Conservation (phyloP, 2,113 vertebrate genomes). For the Syrmaticus mikado region DNA sequence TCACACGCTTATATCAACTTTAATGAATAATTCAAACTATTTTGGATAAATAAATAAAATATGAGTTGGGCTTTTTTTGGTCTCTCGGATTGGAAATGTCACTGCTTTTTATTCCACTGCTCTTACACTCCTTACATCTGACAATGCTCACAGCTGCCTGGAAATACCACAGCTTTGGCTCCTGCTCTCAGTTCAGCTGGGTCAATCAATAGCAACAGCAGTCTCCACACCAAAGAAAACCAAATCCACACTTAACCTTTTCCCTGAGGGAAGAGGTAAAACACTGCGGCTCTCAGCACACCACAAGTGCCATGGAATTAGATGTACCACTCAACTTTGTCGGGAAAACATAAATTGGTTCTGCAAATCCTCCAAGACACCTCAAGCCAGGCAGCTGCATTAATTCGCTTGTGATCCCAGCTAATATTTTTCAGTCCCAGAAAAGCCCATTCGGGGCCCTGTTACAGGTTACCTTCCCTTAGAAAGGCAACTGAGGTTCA, state of each 20-base stretch:
- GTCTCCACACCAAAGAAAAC: conserved; percentile 1
- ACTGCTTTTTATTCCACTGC: conserved; percentile 50
- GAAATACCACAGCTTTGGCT: conserved; percentile 49
- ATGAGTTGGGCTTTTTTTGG: conserved; percentile 56
- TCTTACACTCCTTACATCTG: conserved; percentile 27
- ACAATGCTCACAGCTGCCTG: conserved; percentile 31
- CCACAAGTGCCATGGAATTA: conserved; percentile 45
- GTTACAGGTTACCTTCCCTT: conserved; percentile 3
- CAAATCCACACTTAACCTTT: not conserved
- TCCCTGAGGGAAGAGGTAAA: conserved; percentile 15
- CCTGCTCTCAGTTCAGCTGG: conserved; percentile 20
- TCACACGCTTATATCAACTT: conserved; percentile 59
- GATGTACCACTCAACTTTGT: conserved; percentile 26
- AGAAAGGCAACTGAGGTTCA: not conserved
- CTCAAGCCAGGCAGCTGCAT: conserved; percentile 36
- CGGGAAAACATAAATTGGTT: conserved; percentile 55
- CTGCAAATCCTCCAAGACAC: conserved; percentile 29
- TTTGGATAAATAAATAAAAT: conserved; percentile 78
- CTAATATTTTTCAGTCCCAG: not conserved
- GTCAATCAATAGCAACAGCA: conserved; percentile 39
- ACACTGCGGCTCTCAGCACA: conserved; percentile 37
- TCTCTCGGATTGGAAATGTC: conserved; percentile 59
- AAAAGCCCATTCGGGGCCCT: not conserved
- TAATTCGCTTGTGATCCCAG: conserved; percentile 21
- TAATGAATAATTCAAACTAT: conserved; percentile 76